Base-by-base conservation (phyloP, 2,797 vertebrate species). In the Coranthus polyacanthus region DNA sequence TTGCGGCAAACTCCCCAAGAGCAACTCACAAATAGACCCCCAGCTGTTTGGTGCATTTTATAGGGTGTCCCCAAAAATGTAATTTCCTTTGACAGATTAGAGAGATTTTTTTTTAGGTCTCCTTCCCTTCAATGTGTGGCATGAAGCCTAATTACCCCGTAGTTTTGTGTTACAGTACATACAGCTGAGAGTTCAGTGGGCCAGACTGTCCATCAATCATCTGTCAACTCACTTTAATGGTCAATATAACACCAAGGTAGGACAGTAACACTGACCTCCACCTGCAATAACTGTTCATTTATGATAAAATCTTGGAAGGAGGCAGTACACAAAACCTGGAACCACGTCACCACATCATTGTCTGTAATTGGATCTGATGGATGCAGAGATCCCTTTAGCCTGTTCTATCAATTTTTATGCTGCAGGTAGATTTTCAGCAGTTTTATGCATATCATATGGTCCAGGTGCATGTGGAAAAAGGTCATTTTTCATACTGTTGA, bases 81-180 rank as follows among this genome's bases (percentile, higher is more conserved):
- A 72, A 84, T 79, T 81, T 79, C 73, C 72, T 72, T 67, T 69
- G 22, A 66, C 45, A 83, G 79, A 84, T 83, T 79, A 76, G 13
- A 60, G 15, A 52, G 51, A n/a, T n/a, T n/a, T 44, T 67, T 70
- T 70, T 64, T 51, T 42, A 75, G 15, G 21, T 73, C 71, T 72
- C 26, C 54, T 74, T 70, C 20, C 18, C n/a, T 60, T 65, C 45
- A 43, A n/a, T 60, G 56, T 46, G 22, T 79, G 67, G 53, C 59
- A 32, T 34, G n/a, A 47, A 46, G 69, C 69, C 15, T 16, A 62
- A 57, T 62, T 36, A 61, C 26, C 20, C 5, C 17, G 22, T 18
- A 22, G 67, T 47, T 68, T 83, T 78, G 47, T 63, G 74, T 83
- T 81, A 53, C 69, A 63, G 58, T 21, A 49, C 42, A 41, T 53